These are phyloP conservation scores for Propithecus deckenii DNA, from an alignment of 2,797 vertebrate species.

Conservation along the genomic window DNA sequence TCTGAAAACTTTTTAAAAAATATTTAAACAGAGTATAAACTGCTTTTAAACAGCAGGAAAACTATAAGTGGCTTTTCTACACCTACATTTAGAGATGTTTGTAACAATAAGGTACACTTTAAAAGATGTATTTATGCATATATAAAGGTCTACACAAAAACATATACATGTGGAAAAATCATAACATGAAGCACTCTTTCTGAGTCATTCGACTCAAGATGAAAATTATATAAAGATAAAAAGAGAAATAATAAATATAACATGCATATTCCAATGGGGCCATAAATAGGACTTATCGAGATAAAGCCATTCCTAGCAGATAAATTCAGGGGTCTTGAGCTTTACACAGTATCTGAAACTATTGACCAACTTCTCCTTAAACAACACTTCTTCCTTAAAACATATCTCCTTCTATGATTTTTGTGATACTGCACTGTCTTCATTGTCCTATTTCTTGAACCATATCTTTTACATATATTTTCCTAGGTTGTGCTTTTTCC, in stretches of 20 bases:
- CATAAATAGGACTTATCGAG: background rate
- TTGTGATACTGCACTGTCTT: background rate
- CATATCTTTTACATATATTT: background rate
- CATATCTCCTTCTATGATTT: background rate
- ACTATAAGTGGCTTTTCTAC: slow-evolving; percentile 24
- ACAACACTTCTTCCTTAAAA: slow-evolving; percentile 2
- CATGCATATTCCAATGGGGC: background rate
- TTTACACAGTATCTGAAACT: background rate
- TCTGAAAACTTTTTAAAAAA: background rate
- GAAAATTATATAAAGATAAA: slow-evolving; percentile 13
- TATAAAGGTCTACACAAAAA: background rate
- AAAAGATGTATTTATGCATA: background rate
- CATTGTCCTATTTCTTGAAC: background rate
- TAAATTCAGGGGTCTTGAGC: background rate
- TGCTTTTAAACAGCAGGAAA: slow-evolving; percentile 30
- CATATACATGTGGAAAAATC: background rate
- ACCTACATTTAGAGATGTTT: slow-evolving; percentile 24
- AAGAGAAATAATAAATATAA: background rate
- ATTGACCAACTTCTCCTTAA: background rate
- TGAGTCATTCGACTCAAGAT: background rate
- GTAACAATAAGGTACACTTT: slow-evolving; percentile 16
- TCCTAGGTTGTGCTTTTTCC: background rate
- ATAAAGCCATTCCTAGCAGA: background rate
- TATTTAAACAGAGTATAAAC: slow-evolving; percentile 19
- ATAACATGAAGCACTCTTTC: background rate